These are phyloP conservation scores for Falco cherrug DNA, from an alignment of 2,797 vertebrate genomes.

Conservation along the genomic window DNA sequence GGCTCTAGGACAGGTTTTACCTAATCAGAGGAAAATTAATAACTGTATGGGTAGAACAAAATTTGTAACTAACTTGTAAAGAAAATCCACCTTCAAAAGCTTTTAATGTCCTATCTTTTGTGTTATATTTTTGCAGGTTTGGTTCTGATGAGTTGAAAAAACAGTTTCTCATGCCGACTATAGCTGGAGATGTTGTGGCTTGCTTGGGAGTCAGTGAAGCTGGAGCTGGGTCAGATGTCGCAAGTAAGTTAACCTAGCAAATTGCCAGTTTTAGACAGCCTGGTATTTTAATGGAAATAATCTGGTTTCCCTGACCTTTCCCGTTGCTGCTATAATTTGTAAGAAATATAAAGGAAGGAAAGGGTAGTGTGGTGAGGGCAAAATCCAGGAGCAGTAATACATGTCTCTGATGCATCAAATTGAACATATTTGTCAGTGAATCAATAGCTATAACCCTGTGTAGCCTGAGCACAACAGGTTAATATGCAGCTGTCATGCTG, in stretches of 20 bases:
- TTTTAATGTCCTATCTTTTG: neutral
- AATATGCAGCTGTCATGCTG: neutral
- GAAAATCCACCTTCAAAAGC: neutral
- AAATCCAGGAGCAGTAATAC: neutral
- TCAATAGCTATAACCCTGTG: neutral
- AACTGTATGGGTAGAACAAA: neutral
- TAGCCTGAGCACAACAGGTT: neutral
- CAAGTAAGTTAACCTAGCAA: slow-evolving; percentile 77
- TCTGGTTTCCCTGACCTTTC: neutral
- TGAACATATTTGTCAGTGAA: neutral
- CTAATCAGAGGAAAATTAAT: neutral
- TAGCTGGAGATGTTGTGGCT: slow-evolving; percentile 85
- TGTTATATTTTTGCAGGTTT: slow-evolving; percentile 75
- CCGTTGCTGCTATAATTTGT: neutral
- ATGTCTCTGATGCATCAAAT: neutral
- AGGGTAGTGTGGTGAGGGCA: neutral
- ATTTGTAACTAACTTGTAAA: neutral
- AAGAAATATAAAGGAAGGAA: neutral
- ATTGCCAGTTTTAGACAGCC: neutral
- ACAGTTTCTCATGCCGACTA: slow-evolving; percentile 83
- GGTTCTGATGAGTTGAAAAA: slow-evolving; percentile 84
- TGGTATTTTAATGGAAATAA: neutral
- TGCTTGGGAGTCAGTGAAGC: slow-evolving; percentile 87
- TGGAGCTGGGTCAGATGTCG: slow-evolving; percentile 87
- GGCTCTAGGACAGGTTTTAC: neutral